These are phyloP conservation scores for Brachypalpus laphriformis DNA, from an alignment of 2,888 invertebrate species.

Conservation along the genomic window DNA sequence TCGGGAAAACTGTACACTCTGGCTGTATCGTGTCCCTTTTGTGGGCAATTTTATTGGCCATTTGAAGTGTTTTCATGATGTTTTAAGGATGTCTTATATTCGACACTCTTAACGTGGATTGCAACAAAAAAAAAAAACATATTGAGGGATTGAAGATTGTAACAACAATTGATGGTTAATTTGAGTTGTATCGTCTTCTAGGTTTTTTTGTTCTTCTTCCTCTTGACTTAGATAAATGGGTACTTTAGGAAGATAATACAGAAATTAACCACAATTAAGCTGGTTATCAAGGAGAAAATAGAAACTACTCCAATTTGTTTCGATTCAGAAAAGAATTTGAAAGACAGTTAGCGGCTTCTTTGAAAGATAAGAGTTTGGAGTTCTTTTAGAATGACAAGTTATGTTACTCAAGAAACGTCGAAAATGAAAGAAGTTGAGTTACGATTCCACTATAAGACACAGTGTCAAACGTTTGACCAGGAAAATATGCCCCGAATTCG, in stretches of 20 bases:
- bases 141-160: conserved; percentile 1
- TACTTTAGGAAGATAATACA: conserved; percentile 10
- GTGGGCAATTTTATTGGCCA: conserved; percentile 71
- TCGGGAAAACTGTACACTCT: conserved; percentile 23
- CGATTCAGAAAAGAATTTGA: neutral
- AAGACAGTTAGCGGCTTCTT: neutral
- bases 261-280: conserved; percentile 52
- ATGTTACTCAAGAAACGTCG: neutral
- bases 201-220: neutral
- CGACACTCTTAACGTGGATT: conserved; percentile 56
- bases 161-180: conserved; percentile 59
- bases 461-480: no score
- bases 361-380: neutral
- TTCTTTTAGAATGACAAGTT: neutral
- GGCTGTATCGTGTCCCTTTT: conserved; percentile 61
- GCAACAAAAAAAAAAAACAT: conserved; percentile 1
- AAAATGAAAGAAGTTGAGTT: neutral
- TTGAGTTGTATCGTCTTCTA: conserved; percentile 25
- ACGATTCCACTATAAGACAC: no score
- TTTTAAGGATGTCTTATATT: conserved; percentile 69
- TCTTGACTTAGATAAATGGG: conserved; percentile 34
- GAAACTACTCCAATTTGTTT: conserved; percentile 1
- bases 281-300: conserved; percentile 12
- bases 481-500: no score
- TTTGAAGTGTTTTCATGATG: conserved; percentile 70